Percentiles rank a stretch among this genome's conserved stretches.
Evolutionary conservation across 2,888 invertebrate species (phyloP).

Genomic region (Petrolisthes cinctipes): DNA sequence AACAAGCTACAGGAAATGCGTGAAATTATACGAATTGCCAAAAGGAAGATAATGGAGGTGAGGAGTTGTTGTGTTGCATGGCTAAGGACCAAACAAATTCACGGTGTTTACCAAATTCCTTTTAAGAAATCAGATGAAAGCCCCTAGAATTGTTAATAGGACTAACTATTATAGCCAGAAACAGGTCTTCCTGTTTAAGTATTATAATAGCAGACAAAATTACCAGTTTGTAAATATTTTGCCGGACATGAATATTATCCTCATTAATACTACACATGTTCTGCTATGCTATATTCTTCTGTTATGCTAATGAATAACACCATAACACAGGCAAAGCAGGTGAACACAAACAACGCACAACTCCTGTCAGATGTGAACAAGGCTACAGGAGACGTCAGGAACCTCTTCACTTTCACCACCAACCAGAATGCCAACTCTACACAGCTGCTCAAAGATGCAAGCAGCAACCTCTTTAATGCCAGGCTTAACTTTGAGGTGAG

Average conservation of each 20-base stretch:
- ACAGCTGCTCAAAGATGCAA: conserved; percentile 48
- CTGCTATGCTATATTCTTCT: not conserved
- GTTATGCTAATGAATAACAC: not conserved
- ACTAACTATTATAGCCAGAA: too few relatives aligned
- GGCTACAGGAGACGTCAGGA: conserved; percentile 34
- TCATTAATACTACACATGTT: not conserved
- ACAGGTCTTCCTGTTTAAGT: too few relatives aligned
- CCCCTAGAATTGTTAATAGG: too few relatives aligned
- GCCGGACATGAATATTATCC: too few relatives aligned
- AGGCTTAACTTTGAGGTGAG: conserved; percentile 52
- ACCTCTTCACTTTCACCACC: conserved; percentile 4
- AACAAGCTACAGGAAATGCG: conserved; percentile 71
- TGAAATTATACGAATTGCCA: conserved; percentile 57
- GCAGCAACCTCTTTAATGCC: conserved; percentile 40
- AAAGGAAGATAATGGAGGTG: conserved; percentile 62
- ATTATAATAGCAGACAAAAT: too few relatives aligned
- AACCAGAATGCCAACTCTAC: conserved; percentile 60
- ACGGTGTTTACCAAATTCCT: too few relatives aligned
- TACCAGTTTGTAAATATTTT: too few relatives aligned
- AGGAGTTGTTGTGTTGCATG: not conserved
- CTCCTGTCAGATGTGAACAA: conserved; percentile 39
- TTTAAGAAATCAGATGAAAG: too few relatives aligned
- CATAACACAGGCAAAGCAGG: conserved; percentile 26
- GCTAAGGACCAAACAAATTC: too few relatives aligned
- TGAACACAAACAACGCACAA: conserved; percentile 41